Conservation (phyloP, 2,113 vertebrate species). For the Scomber scombrus region DNA sequence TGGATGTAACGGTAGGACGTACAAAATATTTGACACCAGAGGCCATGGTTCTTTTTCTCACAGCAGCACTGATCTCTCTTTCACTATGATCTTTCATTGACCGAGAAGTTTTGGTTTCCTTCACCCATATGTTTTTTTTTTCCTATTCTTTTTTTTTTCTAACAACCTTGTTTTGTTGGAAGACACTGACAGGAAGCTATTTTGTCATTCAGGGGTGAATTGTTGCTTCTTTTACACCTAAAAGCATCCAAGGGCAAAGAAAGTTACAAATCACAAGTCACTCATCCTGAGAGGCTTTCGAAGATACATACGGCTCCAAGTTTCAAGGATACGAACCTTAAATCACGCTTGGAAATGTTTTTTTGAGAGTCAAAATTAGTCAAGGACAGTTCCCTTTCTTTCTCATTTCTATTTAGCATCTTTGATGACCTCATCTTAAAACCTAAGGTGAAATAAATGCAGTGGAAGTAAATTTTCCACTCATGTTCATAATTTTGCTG, state of each 20-base stretch:
- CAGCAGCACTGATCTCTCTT: background rate
- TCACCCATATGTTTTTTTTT: background rate
- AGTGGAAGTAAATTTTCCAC: background rate
- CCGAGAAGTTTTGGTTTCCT: background rate
- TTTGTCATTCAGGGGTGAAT: background rate
- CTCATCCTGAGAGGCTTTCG: background rate
- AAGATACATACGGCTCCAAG: background rate
- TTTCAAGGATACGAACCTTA: background rate
- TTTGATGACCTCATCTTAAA: slow-evolving; percentile 14
- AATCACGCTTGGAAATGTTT: background rate
- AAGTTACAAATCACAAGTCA: background rate
- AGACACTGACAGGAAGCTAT: background rate
- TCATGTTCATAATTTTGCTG: background rate
- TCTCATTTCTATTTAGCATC: background rate
- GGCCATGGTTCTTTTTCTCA: too few relatives aligned
- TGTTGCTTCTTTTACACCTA: background rate
- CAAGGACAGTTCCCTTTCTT: background rate
- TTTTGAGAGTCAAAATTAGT: background rate
- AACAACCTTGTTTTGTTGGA: too few relatives aligned
- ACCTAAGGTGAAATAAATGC: background rate
- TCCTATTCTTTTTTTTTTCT: too few relatives aligned
- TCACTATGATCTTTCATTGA: background rate
- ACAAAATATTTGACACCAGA: too few relatives aligned
- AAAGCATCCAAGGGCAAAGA: background rate
- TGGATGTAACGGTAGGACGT: too few relatives aligned